Evolutionary conservation across 2,888 invertebrate species (phyloP).

Genomic region (Spisula subtruncata): DNA sequence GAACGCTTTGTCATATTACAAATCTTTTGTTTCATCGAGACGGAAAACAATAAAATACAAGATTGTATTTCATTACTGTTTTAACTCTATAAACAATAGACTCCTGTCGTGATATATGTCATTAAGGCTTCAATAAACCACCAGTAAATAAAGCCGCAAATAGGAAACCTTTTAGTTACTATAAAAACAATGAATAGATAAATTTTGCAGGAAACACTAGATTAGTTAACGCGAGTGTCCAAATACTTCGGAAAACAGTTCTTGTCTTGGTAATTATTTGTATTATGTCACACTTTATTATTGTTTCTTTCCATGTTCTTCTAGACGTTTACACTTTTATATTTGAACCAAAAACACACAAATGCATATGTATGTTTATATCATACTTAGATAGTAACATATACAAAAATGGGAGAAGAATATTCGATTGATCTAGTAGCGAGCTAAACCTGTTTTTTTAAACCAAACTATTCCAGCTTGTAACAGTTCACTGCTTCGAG

Average conservation of each 20-base stretch:
- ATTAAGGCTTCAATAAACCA: background rate
- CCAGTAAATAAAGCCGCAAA: background rate
- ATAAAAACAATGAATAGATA: background rate
- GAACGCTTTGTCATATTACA: background rate
- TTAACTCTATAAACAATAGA: background rate
- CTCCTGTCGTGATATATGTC: background rate
- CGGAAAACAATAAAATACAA: background rate
- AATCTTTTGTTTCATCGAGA: background rate
- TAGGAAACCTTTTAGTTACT: background rate
- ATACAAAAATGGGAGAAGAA: no score
- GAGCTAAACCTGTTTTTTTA: no score
- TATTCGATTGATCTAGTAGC: no score
- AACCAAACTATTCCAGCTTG: no score
- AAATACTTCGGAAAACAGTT: background rate
- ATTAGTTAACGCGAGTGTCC: background rate
- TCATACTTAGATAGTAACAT: no score
- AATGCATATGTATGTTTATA: no score
- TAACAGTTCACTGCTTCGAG: no score
- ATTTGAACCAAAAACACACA: no score
- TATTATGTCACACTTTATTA: no score
- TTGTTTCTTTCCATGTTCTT: no score
- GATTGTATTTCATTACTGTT: background rate
- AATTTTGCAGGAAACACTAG: background rate
- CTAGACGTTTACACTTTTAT: no score
- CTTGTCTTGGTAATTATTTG: background rate